Evolutionary conservation across 2,797 vertebrate genomes (phyloP).

Genomic region (Scyliorhinus canicula): DNA sequence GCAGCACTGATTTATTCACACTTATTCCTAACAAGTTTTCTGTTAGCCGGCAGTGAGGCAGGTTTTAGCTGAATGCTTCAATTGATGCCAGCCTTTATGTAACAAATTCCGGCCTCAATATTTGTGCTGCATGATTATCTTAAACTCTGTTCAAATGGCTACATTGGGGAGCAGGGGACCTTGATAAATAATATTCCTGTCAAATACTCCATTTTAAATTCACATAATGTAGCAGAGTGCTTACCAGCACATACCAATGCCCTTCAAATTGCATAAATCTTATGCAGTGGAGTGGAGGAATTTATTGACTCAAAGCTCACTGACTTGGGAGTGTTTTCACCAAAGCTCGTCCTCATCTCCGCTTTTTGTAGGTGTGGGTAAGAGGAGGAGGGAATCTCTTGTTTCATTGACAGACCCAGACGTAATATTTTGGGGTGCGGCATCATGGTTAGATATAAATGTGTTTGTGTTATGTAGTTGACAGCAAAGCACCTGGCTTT

Average conservation of each 20-base stretch:
- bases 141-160: conserved; percentile 35
- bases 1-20: conserved; percentile 31
- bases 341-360: neutral
- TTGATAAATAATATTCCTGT: conserved; percentile 32
- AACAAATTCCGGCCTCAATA: conserved; percentile 32
- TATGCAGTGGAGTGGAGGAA: neutral
- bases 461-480: neutral
- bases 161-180: conserved; percentile 27
- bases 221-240: conserved; percentile 32
- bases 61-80: conserved; percentile 24
- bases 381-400: neutral
- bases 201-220: conserved; percentile 32
- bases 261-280: conserved; percentile 25
- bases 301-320: conserved; percentile 4
- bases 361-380: neutral
- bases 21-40: conserved; percentile 12
- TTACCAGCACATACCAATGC: neutral
- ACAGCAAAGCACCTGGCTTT: neutral
- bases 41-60: conserved; percentile 4
- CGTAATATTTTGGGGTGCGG: neutral
- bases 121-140: conserved; percentile 20
- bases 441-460: neutral
- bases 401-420: neutral
- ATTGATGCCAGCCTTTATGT: neutral
- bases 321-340: neutral